phyloP scores from a whole-genome alignment of 2,797 vertebrate species.

The Clarias laeviceps region DNA sequence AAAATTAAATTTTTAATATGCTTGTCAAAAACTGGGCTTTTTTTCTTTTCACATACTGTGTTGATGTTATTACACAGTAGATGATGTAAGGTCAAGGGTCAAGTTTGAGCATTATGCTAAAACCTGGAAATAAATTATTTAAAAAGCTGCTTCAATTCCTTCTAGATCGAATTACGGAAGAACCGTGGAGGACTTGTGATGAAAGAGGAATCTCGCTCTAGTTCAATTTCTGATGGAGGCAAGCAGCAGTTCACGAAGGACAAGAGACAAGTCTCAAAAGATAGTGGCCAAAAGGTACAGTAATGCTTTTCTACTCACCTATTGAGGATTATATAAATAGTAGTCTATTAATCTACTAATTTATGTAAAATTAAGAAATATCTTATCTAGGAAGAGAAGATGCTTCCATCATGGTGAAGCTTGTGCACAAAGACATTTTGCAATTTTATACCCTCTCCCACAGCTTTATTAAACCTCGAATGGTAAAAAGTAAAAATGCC shows the following conservation, averaged over 20 bases:
- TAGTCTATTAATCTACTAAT: too few relatives aligned
- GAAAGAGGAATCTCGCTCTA: constrained; percentile 66
- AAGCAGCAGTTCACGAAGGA: constrained; percentile 52
- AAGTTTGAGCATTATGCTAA: not conserved
- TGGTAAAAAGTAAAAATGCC: not conserved
- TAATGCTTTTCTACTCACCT: not conserved
- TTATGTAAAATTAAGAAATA: not conserved
- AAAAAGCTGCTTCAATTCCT: not conserved
- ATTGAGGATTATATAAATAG: too few relatives aligned
- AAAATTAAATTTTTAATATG: not conserved
- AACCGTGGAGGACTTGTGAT: constrained; percentile 63
- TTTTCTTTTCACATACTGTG: not conserved
- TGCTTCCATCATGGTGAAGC: not conserved
- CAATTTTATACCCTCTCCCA: not conserved
- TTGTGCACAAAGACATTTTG: not conserved
- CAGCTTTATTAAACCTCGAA: constrained; percentile 6
- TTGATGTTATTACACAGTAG: not conserved
- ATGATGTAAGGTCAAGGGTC: not conserved
- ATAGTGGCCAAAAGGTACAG: constrained; percentile 52
- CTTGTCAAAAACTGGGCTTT: not conserved
- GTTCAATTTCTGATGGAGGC: constrained; percentile 45
- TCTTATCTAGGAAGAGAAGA: not conserved
- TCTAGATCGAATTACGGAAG: constrained; percentile 78
- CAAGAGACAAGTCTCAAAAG: constrained; percentile 51
- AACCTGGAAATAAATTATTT: not conserved